Base-by-base conservation (phyloP, 2,888 invertebrate genomes). In the Luperina nickerlii region DNA sequence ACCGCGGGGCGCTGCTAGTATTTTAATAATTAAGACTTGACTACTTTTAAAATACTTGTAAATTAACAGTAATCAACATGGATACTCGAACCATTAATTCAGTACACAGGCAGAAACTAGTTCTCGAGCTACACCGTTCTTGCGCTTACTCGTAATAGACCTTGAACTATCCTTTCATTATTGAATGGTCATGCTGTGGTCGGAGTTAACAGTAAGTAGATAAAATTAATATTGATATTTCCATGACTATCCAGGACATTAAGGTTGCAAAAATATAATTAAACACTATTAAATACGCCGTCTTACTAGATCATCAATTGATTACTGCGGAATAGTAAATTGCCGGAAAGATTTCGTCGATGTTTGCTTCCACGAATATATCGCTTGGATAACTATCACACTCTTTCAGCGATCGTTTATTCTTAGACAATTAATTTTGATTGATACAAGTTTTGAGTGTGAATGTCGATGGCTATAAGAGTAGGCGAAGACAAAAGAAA, bases 131-230 rank as follows among this genome's bases (percentile, higher is more conserved):
- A 38, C 13, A 73, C 81, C 48, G n/a, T 74, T 57, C 27, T 69
- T 73, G 68, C 63, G 65, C 1, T 48, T 57, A 57, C 6, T 15
- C 9, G 48, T 60, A n/a, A 48, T n/a, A 18, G n/a, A 60, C 81
- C 81, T 81, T 81, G 81, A 81, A 76, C 48, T 72, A 66, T 15
- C 18, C 18, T 60, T 66, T 66, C 42, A 45, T 18, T 75, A 81
- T 60, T 42, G 32, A 81, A 27, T 60, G 42, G 9, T 18, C 15
- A 15, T 15, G 15, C 42, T 68, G 27, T 67, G 15, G n/a, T 72
- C n/a, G 20, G 54, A 68, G 32, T 65, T 76, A 70, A 11, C 15
- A 45, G 54, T 38, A 38, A 38, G 6, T 60, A 32, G 67, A 38
- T 27, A 7, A 38, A 13, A 45, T 48, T 18, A 62, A 20, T 8